Base-by-base conservation (phyloP, 2,113 vertebrate species). In the Daphoenositta chrysoptera region DNA sequence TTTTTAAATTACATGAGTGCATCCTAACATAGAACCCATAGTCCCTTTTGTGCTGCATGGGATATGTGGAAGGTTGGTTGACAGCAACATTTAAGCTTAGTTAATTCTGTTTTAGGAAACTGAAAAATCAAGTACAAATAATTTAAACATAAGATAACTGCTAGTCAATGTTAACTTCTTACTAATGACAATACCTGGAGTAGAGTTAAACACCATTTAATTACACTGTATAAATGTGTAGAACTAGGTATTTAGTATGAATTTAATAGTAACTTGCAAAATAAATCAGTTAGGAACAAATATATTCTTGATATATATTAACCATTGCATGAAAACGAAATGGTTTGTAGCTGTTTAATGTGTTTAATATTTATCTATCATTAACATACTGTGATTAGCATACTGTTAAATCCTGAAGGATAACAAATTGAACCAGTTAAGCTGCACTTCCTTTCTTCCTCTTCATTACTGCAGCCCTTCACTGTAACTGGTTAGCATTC, bases 321-420 rank as follows among this genome's bases (percentile, higher is more conserved):
- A 76, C 30, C 15, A 54, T 33, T 92, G 48, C 65, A 56, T 80
- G 11, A 80, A 47, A 53, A 75, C 44, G 70, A 75, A 89, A 83
- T 85, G 23, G 53, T 75, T 90, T 90, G 71, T 48, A 86, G 56
- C 40, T 86, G 44, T 89, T 91, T 69, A 51, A 70, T 83, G 35
- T 60, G 47, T 90, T 93, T 84, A 69, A 82, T 95, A 89, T 94
- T 96, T 79, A 50, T 84, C n/a, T 89, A 35, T 91, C 54, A 65
- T 95, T 96, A 96, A 73, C 54, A 66, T 85, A 71, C 18, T 31
- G 24, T 84, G 50, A 90, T 88, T 90, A 95, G 48, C 78, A 58
- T 76, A 33, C 47, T 66, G 31, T 73, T 91, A 82, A 96, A 77
- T 94, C 72, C 69, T 95, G 66, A 91, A 88, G 61, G 56, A 42